Evolutionary conservation across 2,888 invertebrate species (phyloP), one percentile per base, ranked within the genome.

Genomic region (Drosophila mettleri): DNA sequence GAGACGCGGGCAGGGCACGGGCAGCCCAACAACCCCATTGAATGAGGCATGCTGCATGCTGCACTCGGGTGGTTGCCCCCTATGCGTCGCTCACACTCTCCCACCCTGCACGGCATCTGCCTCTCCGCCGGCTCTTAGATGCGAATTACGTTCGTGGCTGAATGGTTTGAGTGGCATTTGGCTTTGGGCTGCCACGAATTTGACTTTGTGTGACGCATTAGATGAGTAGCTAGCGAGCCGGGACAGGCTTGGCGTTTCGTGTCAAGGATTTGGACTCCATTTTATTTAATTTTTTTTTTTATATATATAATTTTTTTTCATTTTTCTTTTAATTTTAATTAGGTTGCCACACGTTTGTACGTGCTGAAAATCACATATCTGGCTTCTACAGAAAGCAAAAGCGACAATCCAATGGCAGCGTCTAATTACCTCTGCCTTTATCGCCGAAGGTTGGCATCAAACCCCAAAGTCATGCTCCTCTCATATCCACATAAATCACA

Each of bases 311-410:
- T 39, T 18, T 43, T 43, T 48, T 14, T 22, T 16, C 3, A 45
- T 27, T 10, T 45, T 38, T 51, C 41, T 60, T 63, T 3, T 65
- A 76, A 86, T 85, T 85, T 84, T 85, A 85, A 85, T 85, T 85
- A 88, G 89, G 89, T 86, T 85, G 83, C 88, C 80, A 86, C 83
- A 83, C 88, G 83, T 74, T 72, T 63, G 83, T 77, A 83, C 83
- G 83, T 83, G 83, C 88, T 51, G 10, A 69, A 77, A 82, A 66
- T 60, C 70, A 51, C 55, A 63, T 71, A 41, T 45, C 24, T 58
- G 22, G 8, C 48, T 22, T 38, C 16, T n/a, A 31, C 48, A 62
- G 69, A 31, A 62, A 53, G 43, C 12, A 57, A 51, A 55, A 55
- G 36, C 52, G 12, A 46, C 43, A 2, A 24, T 54, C 54, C 53